These are phyloP conservation scores for Capitella teleta DNA, from an alignment of 1,140 invertebrate species.

Conservation along the genomic window DNA sequence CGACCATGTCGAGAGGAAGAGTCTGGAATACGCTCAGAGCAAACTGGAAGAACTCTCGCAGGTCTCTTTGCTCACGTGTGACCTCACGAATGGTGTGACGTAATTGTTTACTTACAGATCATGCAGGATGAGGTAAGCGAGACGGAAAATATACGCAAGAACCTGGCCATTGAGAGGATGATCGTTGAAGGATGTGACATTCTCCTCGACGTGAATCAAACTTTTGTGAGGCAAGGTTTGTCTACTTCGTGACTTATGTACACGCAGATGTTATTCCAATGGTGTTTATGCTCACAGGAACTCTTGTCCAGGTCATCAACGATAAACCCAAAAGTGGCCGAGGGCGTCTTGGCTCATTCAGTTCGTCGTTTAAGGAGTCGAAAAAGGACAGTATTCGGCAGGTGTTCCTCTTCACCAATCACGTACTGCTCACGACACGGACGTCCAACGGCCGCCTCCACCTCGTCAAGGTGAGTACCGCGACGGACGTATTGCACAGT, in stretches of 20 bases:
- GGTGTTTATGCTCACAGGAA: slow-evolving; percentile 45
- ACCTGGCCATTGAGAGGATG: slow-evolving; percentile 85
- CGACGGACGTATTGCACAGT: no score
- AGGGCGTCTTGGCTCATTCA: slow-evolving; percentile 50
- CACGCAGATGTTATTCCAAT: no score
- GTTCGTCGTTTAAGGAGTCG: slow-evolving; percentile 44
- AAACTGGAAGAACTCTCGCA: slow-evolving; percentile 80
- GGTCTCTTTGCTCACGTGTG: slow-evolving; percentile 26
- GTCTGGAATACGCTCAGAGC: slow-evolving; percentile 73
- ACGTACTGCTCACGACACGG: slow-evolving; percentile 68
- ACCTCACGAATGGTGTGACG: not conserved
- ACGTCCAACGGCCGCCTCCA: slow-evolving; percentile 74
- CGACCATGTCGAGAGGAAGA: slow-evolving; percentile 86
- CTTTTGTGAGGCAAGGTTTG: slow-evolving; percentile 47
- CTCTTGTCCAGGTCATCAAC: slow-evolving; percentile 56
- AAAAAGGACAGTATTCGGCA: slow-evolving; percentile 64
- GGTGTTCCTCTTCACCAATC: slow-evolving; percentile 80
- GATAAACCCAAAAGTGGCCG: slow-evolving; percentile 52
- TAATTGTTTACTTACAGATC: slow-evolving; percentile 20
- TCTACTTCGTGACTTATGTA: not conserved
- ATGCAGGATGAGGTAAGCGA: slow-evolving; percentile 63
- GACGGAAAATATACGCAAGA: slow-evolving; percentile 86
- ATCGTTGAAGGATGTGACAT: slow-evolving; percentile 92
- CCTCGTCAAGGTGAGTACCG: slow-evolving; percentile 60
- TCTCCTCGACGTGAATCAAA: slow-evolving; percentile 84